Evolutionary conservation across 2,888 invertebrate genomes (phyloP).

Genomic region (Cheilosia variabilis): DNA sequence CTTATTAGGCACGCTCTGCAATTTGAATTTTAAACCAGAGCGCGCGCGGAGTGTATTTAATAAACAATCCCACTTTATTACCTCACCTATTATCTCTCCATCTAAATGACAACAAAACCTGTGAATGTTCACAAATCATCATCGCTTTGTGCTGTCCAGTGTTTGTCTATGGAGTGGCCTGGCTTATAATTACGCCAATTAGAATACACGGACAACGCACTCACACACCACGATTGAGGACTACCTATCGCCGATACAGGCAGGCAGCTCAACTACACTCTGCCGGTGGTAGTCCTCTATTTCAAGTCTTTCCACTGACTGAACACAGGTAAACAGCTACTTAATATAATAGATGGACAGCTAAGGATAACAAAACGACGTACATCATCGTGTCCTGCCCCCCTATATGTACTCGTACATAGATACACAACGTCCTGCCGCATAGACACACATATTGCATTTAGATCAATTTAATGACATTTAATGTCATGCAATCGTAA

Average conservation of each 20-base stretch:
- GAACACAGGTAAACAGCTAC: conserved; percentile 66
- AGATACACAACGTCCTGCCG: conserved; percentile 25
- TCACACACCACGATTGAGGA: not conserved
- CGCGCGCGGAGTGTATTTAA: conserved; percentile 54
- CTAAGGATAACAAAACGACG: conserved; percentile 64
- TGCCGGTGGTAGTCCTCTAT: not conserved
- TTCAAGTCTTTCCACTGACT: conserved; percentile 52
- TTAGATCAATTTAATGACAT: conserved; percentile 74
- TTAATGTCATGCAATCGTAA: conserved; percentile 75
- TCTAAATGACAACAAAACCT: conserved; percentile 74
- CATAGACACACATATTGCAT: conserved; percentile 49
- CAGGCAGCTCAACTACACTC: not conserved
- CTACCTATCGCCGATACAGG: not conserved
- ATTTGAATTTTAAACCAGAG: conserved; percentile 65
- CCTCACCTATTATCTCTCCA: conserved; percentile 72
- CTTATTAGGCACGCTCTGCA: conserved; percentile 69
- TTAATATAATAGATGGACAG: conserved; percentile 59
- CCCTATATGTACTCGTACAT: conserved; percentile 3
- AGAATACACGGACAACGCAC: conserved; percentile 56
- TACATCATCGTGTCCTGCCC: conserved; percentile 40
- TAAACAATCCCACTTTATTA: conserved; percentile 75
- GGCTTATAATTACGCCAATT: conserved; percentile 74
- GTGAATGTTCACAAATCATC: conserved; percentile 76
- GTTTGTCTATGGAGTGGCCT: conserved; percentile 9
- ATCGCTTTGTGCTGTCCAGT: conserved; percentile 52